Evolutionary conservation across 2,888 invertebrate genomes (phyloP).

Genomic region (Clepsis dumicolana): DNA sequence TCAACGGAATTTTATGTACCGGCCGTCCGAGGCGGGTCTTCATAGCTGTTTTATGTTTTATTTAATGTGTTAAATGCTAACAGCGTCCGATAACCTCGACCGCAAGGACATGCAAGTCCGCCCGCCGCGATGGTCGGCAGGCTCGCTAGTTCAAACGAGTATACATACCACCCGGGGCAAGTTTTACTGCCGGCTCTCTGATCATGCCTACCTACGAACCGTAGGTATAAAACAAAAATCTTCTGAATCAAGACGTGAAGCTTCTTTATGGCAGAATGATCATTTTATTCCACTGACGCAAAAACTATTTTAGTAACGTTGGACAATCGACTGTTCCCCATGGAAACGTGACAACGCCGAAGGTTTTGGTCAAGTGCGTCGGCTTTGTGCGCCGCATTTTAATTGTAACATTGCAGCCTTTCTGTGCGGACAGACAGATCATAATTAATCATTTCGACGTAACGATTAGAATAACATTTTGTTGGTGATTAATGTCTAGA

Average conservation of each 20-base stretch:
- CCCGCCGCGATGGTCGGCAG: constrained; percentile 48
- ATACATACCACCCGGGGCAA: constrained; percentile 59
- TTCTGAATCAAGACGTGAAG: not conserved
- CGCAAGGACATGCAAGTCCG: constrained; percentile 78
- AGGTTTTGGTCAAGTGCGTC: constrained; percentile 51
- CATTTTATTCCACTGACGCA: not conserved
- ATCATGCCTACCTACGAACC: constrained; percentile 23
- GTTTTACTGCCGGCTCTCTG: constrained; percentile 62
- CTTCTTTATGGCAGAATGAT: not conserved
- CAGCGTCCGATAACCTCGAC: constrained; percentile 82
- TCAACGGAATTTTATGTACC: constrained; percentile 82
- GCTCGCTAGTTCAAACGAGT: constrained; percentile 64
- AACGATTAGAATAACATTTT: constrained; percentile 62
- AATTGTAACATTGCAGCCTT: constrained; percentile 55
- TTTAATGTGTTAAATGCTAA: constrained; percentile 81
- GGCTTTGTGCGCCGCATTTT: constrained; percentile 47
- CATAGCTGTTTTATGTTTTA: constrained; percentile 79
- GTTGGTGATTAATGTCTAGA: constrained; percentile 67
- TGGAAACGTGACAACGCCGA: constrained; percentile 46
- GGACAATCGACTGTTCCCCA: constrained; percentile 26
- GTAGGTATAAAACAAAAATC: constrained; percentile 2
- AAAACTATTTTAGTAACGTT: constrained; percentile 25
- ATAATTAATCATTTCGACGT: constrained; percentile 68
- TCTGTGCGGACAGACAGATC: constrained; percentile 56
- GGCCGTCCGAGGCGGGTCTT: constrained; percentile 75